These are phyloP conservation scores for Neoniphon sammara DNA, from an alignment of 2,797 vertebrate species.

Conservation along the genomic window DNA sequence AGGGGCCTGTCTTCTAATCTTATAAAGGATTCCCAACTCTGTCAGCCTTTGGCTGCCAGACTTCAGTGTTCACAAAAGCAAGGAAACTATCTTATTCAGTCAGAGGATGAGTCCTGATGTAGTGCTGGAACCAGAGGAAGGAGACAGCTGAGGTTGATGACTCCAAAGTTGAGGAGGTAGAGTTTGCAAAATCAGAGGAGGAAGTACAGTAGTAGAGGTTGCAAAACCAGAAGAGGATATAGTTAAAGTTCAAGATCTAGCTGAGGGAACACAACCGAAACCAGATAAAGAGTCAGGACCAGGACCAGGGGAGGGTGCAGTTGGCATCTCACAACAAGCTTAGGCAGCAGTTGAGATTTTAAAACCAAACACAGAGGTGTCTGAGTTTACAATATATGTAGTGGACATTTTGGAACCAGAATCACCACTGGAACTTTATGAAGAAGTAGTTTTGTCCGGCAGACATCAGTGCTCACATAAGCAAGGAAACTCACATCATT, in stretches of 20 bases:
- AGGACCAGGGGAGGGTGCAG: background rate
- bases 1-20: constrained; percentile 60
- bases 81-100: background rate
- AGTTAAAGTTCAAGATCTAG: background rate
- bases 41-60: constrained; percentile 40
- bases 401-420: background rate
- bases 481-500: constrained; percentile 19
- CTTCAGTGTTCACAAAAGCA: constrained; percentile 18
- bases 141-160: no score
- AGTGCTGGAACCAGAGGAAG: no score
- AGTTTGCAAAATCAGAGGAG: no score
- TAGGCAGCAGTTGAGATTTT: no score
- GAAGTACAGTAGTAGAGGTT: no score
- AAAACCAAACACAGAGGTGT: constrained; percentile 8
- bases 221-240: background rate
- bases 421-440: constrained; percentile 11
- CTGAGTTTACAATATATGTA: constrained; percentile 1
- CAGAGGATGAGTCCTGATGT: background rate
- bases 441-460: constrained; percentile 37
- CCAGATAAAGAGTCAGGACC: no score
- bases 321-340: background rate
- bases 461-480: constrained; percentile 36
- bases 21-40: constrained; percentile 53
- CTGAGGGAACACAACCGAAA: no score
- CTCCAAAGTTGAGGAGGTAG: no score